Evolutionary conservation across 2,113 vertebrate species (phyloP), one percentile per base, ranked within the genome.

Genomic region (Salvelinus namaycush): DNA sequence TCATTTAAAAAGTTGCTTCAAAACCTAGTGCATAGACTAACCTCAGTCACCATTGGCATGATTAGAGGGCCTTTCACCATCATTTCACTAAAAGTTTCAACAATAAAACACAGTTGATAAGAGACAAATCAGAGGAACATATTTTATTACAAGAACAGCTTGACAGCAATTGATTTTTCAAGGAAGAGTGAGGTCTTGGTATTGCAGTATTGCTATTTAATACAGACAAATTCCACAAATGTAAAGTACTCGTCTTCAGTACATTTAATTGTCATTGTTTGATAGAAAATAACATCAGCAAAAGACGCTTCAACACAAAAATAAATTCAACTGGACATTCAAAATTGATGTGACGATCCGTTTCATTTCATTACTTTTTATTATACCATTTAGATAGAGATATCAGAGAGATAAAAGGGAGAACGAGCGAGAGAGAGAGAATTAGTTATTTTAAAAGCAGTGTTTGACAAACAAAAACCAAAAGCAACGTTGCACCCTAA

Each of bases 111-210:
- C 39, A 44, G 9, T 11, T 57, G 54, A 20, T 57, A 20, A 1
- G 18, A 57, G 54, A 57, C 1, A 57, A 6, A 57, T 90, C 73
- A 84, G 87, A 89, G 79, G 84, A 88, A 92, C 79, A 78, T 62
- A 57, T 93, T 39, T 94, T 93, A 92, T 93, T 93, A 89, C 79
- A 90, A 90, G 84, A 89, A 87, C 82, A 88, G 85, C 79, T 87
- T 81, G 82, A 90, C 84, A 90, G 90, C 79, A 76, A 87, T 85
- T 85, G 76, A 79, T 84, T 79, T 84, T 84, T 39, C 76, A 76
- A 81, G 86, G 87, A 87, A 74, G 76, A 39, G 82, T 87, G 76
- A 86, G 88, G 80, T 87, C 73, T 73, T 81, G 86, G 74, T 81
- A 75, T 88, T 90, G 84, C 84, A 84, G 86, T 92, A 91, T 92